phyloP scores from a whole-genome alignment of 2,797 vertebrate genomes.

The Amblyraja radiata region DNA sequence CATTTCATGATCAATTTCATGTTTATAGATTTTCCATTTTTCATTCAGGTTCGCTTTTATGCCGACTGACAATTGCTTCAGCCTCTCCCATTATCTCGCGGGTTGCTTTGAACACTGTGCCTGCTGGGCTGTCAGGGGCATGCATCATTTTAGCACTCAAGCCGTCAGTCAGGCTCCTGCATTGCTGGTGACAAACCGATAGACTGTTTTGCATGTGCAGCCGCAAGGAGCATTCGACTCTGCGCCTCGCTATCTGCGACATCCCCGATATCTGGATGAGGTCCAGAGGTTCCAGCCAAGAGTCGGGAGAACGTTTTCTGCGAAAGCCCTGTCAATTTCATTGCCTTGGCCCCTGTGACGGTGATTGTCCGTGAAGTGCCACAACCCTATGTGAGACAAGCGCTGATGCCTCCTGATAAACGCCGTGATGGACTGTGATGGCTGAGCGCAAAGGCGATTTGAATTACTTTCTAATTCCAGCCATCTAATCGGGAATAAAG shows the following conservation, averaged over 20 bases:
- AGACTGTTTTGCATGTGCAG: conserved; percentile 16
- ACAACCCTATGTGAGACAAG: neutral
- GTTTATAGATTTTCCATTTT: conserved; percentile 29
- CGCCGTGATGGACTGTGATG: conserved; percentile 32
- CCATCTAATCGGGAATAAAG: conserved; percentile 36
- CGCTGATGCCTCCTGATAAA: conserved; percentile 35
- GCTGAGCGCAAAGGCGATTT: conserved; percentile 8
- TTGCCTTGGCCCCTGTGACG: neutral
- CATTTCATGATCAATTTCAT: conserved; percentile 28
- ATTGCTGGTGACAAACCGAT: conserved; percentile 6
- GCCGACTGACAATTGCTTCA: conserved; percentile 26
- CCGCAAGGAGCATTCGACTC: neutral
- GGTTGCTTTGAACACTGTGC: neutral
- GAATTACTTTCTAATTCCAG: conserved; percentile 32
- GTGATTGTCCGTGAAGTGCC: conserved; percentile 1
- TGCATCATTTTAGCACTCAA: conserved; percentile 16
- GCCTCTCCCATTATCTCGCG: conserved; percentile 4
- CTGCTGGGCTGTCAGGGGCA: neutral
- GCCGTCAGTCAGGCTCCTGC: neutral
- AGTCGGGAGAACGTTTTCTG: conserved; percentile 1
- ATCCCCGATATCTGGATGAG: neutral
- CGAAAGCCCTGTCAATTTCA: conserved; percentile 3
- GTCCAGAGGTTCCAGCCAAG: conserved; percentile 5
- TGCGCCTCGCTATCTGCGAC: neutral
- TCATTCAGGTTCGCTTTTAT: conserved; percentile 17